A percentile compares a stretch with the other conserved stretches of the same genome.
Evolutionary conservation across 2,113 vertebrate species (phyloP).

Genomic region (Labrus mixtus): DNA sequence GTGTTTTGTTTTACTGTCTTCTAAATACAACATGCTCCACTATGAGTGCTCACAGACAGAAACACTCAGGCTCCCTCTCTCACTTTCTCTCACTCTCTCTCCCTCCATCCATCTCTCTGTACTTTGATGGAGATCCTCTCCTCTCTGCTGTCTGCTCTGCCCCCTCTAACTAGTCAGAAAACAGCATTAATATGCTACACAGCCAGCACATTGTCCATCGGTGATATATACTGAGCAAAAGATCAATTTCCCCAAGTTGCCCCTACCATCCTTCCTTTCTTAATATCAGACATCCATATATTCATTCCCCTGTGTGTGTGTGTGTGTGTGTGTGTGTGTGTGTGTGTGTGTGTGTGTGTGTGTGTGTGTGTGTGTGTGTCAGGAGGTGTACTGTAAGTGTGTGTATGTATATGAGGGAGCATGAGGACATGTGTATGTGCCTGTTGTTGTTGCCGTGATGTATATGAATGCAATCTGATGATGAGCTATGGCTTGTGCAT

Average conservation of each 20-base stretch:
- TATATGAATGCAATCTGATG: constrained; percentile 76
- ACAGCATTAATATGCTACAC: constrained; percentile 67
- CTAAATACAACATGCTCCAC: constrained; percentile 12
- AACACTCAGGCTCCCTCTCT: background rate
- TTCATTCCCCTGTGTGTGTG: background rate
- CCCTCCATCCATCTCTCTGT: background rate
- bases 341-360: background rate
- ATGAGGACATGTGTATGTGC: constrained; percentile 16
- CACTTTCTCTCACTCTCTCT: constrained; percentile 1
- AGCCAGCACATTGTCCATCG: constrained; percentile 42
- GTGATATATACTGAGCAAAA: constrained; percentile 66
- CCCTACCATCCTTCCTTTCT: constrained; percentile 36
- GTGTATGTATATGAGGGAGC: constrained; percentile 9
- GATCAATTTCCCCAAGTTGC: constrained; percentile 56
- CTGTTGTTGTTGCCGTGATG: constrained; percentile 55
- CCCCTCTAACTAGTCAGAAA: constrained; percentile 55
- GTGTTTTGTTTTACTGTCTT: background rate
- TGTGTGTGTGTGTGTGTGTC: constrained; percentile 1
- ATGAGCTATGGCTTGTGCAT: constrained; percentile 74
- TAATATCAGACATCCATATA: constrained; percentile 29
- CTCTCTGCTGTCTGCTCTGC: constrained; percentile 57
- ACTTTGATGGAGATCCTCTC: constrained; percentile 52
- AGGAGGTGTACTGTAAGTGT: background rate
- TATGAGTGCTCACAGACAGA: constrained; percentile 3
- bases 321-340: background rate